phyloP scores from a whole-genome alignment of 30 jellyfish, hydroid and myxozoan genomes.

The Aurelia aurita complex sp. Pacific region DNA sequence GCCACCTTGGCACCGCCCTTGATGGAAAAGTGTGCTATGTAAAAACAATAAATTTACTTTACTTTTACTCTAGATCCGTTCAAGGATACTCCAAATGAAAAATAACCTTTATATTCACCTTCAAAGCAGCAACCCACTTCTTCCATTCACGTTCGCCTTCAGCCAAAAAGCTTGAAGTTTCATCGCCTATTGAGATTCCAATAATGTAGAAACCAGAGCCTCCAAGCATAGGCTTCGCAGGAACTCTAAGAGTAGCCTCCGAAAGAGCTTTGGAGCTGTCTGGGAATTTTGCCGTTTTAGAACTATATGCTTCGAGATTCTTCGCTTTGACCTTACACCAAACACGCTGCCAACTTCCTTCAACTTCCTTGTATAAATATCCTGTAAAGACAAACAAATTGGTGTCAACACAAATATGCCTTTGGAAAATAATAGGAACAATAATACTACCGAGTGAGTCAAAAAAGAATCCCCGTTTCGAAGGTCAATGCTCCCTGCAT shows the following conservation, averaged over 20 bases:
- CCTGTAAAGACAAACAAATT: conserved; percentile 21
- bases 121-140: conserved; percentile 10
- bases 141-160: conserved; percentile 35
- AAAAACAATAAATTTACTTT: too few relatives aligned
- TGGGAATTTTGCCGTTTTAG: conserved; percentile 15
- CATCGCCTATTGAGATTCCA: neutral
- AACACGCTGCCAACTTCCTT: conserved; percentile 38
- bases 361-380: conserved; percentile 12
- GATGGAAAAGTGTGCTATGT: too few relatives aligned
- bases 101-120: too few relatives aligned
- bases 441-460: too few relatives aligned
- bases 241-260: neutral
- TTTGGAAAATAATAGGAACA: neutral
- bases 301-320: conserved; percentile 3
- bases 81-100: too few relatives aligned
- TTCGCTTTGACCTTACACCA: conserved; percentile 53
- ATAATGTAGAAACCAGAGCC: conserved; percentile 6
- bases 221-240: neutral
- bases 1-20: too few relatives aligned
- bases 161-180: conserved; percentile 4
- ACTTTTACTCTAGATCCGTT: too few relatives aligned
- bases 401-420: neutral
- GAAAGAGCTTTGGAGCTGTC: conserved; percentile 14
- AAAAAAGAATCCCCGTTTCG: too few relatives aligned
- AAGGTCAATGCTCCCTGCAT: too few relatives aligned